Evolutionary conservation across 1,140 invertebrate genomes (phyloP), one percentile per base, ranked within the genome.

Genomic region (Sinella curviseta): DNA sequence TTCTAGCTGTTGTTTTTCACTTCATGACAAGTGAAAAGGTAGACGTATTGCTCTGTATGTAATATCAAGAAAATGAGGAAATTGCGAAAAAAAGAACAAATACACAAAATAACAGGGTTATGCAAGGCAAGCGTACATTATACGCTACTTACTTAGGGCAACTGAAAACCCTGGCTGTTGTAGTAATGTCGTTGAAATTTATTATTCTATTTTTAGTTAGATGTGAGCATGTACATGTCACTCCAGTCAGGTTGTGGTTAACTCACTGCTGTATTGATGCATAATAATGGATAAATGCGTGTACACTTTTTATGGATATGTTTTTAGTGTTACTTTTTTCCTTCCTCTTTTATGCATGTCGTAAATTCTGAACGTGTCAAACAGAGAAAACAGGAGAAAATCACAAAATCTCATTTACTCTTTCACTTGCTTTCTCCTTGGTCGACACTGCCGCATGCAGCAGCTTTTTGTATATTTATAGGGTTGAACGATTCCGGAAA

Each of bases 61-160:
- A n/a, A n/a, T n/a, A n/a, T n/a, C n/a, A n/a, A n/a, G n/a, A 60
- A 26, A 60, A 60, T 26, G 55, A 60, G 55, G 55, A 60, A 60
- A 60, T 60, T 60, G 55, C 55, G n/a, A 24, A 60, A 60, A 60
- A 60, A n/a, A 60, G n/a, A n/a, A n/a, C n/a, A n/a, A n/a, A n/a
- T n/a, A n/a, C 14, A 60, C 12, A 12, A 60, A 60, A 60, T 60
- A 60, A 60, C 24, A 60, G 55, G 55, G 55, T 60, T 60, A 60
- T 60, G 55, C 55, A 60, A 24, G 55, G 12, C 55, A n/a, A n/a
- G n/a, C 55, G 3, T 26, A 17, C 55, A 4, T 26, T 60, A 14
- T 24, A 14, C 14, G 55, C 24, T n/a, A 60, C 8, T 60, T 24
- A 14, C 24, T 60, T 17, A 60, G 8, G 14, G 14, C 24, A 4